Evolutionary conservation across 2,113 vertebrate genomes (phyloP), one percentile per base, ranked within the genome.

Genomic region (Lepus timidus): DNA sequence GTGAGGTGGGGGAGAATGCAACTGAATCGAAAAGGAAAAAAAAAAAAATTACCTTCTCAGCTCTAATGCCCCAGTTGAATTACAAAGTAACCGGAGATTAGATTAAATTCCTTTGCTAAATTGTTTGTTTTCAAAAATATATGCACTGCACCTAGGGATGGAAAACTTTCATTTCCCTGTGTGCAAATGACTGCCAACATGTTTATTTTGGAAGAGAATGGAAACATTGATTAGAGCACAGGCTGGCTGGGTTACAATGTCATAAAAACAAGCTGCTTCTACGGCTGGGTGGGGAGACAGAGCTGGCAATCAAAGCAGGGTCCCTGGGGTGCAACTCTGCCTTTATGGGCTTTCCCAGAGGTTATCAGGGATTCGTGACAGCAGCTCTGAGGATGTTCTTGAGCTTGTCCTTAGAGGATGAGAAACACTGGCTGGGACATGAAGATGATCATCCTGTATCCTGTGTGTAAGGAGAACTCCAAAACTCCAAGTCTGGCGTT

Each of bases 161-260:
- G 94, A 96, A 97, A 96, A 94, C 67, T 83, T 96, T 94, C 92
- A 96, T 97, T 94, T 96, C 79, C 75, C 70, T 96, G 75, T 80
- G 95, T 94, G 90, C 83, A 83, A 95, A 93, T 90, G 88, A 65
- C 29, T 1, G 1, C 65, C 74, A 85, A 90, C 94, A 78, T 96
- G 91, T 95, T 97, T 96, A 80, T 96, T 96, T 95, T 95, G 92
- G 95, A 95, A 89, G 92, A 93, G 93, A 96, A 92, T 84, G 76
- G 93, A 95, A 96, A 96, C 96, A 95, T 84, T 93, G 95, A 95
- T 96, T 58, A 95, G 91, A 90, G 74, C 88, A 86, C 85, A 96
- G 76, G 79, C 55, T 92, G 65, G 88, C 85, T 76, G 75, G 90
- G 95, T 97, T 65, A 23, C 52, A 58, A 2, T 80, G 95, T 93